Conservation (phyloP, 2,888 invertebrate species). For the Synanthedon vespiformis region DNA sequence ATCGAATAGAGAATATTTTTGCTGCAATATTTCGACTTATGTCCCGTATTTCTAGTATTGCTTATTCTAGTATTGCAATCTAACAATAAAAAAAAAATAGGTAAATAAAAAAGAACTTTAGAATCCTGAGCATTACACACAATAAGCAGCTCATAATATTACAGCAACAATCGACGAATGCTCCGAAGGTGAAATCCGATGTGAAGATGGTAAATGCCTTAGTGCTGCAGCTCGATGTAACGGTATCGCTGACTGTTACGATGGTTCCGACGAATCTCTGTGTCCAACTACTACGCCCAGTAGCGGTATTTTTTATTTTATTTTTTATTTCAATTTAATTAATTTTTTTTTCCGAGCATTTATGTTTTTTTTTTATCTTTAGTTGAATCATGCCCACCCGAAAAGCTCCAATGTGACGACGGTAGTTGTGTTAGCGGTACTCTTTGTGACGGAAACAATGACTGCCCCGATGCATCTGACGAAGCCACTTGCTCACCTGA, state of each 20-base stretch:
- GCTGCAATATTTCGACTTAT: too few species aligned
- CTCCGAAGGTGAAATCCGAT: conserved; percentile 43
- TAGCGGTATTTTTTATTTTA: not conserved
- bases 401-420: conserved; percentile 63
- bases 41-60: too few species aligned
- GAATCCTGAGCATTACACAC: too few species aligned
- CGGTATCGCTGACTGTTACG: conserved; percentile 45
- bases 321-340: too few species aligned
- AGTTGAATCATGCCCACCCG: not conserved
- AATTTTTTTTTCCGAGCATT: not conserved
- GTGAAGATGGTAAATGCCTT: conserved; percentile 69
- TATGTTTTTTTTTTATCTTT: not conserved
- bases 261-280: conserved; percentile 45
- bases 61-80: too few species aligned
- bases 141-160: not conserved
- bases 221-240: conserved; percentile 48
- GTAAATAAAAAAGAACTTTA: too few species aligned
- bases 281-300: conserved; percentile 15
- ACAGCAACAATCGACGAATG: conserved; percentile 24
- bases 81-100: too few species aligned
- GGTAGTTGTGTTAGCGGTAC: conserved; percentile 61
- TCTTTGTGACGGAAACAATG: conserved; percentile 47
- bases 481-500: conserved; percentile 25
- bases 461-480: conserved; percentile 61
- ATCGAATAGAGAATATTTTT: too few species aligned